These are phyloP conservation scores for Globodera rostochiensis DNA, from an alignment of 1,140 invertebrate species.

Conservation along the genomic window DNA sequence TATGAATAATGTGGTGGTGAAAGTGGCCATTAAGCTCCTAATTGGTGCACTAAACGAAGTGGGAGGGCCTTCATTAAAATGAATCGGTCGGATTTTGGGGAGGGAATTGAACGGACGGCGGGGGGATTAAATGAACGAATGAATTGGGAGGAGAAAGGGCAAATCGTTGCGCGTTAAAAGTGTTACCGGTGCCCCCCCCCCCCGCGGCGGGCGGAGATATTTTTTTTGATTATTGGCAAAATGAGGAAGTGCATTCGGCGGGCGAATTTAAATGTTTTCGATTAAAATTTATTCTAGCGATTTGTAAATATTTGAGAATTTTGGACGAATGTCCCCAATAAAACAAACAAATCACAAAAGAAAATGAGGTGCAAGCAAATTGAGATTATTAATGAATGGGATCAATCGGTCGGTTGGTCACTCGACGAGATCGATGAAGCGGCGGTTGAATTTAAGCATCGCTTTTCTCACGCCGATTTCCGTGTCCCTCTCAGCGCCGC, in stretches of 20 bases:
- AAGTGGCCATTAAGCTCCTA: neutral
- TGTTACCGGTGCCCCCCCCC: too few relatives aligned
- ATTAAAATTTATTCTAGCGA: neutral
- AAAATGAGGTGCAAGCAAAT: too few relatives aligned
- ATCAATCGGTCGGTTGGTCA: neutral
- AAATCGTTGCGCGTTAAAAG: too few relatives aligned
- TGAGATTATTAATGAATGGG: too few relatives aligned
- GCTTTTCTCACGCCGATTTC: neutral
- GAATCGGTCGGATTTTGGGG: neutral
- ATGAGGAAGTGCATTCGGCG: neutral
- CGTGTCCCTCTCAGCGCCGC: neutral
- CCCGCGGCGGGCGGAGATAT: too few relatives aligned
- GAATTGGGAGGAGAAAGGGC: too few relatives aligned
- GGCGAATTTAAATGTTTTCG: too few relatives aligned
- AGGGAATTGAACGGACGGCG: neutral
- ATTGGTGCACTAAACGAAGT: neutral
- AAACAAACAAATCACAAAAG: neutral
- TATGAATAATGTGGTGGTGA: neutral
- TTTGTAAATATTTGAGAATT: neutral
- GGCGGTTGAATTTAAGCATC: neutral
- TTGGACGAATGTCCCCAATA: neutral
- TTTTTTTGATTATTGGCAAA: too few relatives aligned
- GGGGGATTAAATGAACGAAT: neutral
- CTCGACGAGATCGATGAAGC: slow-evolving; percentile 5
- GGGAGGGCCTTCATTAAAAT: neutral